phyloP scores from a whole-genome alignment of 1,140 invertebrate species.

The Diploscapter pachys region DNA sequence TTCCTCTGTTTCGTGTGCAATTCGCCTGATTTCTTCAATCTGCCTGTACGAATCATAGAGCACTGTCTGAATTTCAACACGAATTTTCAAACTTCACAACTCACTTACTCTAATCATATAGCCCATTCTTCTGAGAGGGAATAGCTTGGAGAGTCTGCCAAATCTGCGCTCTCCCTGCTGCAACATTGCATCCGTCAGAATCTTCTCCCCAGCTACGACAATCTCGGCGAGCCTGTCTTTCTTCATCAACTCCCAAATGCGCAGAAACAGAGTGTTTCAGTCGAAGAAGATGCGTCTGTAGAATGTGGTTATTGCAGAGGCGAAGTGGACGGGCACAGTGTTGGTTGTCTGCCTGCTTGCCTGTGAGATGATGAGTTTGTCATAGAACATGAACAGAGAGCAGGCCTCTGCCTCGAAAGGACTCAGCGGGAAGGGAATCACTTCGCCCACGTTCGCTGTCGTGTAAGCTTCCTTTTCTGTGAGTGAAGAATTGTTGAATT shows the following conservation, averaged over 20 bases:
- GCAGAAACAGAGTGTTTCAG: neutral
- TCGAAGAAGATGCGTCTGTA: too few relatives aligned
- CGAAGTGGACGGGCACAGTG: too few relatives aligned
- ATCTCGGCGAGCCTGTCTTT: constrained; percentile 22
- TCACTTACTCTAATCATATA: constrained; percentile 6
- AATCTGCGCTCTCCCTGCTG: constrained; percentile 10
- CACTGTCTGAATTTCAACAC: neutral
- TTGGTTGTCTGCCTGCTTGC: too few relatives aligned
- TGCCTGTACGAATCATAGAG: constrained; percentile 14
- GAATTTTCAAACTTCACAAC: neutral
- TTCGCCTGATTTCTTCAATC: constrained; percentile 8
- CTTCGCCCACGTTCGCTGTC: constrained; percentile 11
- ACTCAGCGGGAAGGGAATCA: neutral
- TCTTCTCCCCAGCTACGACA: constrained; percentile 17
- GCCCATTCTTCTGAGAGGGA: constrained; percentile 21
- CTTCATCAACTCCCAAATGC: constrained; percentile 20
- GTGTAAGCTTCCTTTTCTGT: constrained; percentile 11
- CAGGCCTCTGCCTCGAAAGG: too few relatives aligned
- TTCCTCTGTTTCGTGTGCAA: constrained; percentile 3
- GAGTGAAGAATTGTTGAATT: constrained; percentile 1
- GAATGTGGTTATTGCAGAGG: too few relatives aligned
- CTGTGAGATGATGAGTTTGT: too few relatives aligned
- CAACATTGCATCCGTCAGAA: constrained; percentile 26
- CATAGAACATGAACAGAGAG: too few relatives aligned
- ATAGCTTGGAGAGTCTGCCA: constrained; percentile 2